These are phyloP conservation scores for Hirtodrosophila trivittata DNA, from an alignment of 2,888 invertebrate species.

Conservation along the genomic window DNA sequence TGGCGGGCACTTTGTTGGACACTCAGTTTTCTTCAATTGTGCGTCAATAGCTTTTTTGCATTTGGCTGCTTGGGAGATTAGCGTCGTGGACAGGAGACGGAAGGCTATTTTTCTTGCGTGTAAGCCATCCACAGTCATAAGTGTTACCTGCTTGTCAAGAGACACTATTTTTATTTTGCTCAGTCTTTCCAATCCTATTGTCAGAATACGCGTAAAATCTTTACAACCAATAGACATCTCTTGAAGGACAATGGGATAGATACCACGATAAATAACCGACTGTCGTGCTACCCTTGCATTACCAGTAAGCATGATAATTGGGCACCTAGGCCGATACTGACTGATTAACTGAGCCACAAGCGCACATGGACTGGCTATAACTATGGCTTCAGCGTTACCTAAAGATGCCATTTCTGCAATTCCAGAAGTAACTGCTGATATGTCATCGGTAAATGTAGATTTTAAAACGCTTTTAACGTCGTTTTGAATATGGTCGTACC, in stretches of 20 bases:
- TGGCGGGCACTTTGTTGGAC: conserved; percentile 2
- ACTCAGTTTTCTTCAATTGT: no score
- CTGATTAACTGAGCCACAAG: conserved; percentile 91
- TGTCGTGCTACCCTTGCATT: conserved; percentile 93
- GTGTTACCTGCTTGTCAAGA: conserved; percentile 11
- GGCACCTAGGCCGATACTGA: conserved; percentile 96
- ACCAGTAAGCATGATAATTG: conserved; percentile 95
- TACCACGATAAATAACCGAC: conserved; percentile 59
- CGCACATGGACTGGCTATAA: conserved; percentile 87
- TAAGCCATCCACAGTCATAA: conserved; percentile 57
- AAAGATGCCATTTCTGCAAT: conserved; percentile 96
- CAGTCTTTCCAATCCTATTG: conserved; percentile 35
- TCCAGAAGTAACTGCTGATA: conserved; percentile 95
- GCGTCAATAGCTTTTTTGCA: conserved; percentile 2
- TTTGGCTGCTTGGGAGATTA: conserved; percentile 5
- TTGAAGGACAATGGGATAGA: conserved; percentile 48
- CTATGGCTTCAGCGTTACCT: conserved; percentile 93
- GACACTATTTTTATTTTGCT: conserved; percentile 41
- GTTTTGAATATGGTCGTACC: conserved; percentile 94
- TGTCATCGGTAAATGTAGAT: conserved; percentile 89
- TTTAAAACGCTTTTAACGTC: conserved; percentile 86
- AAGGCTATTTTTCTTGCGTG: conserved; percentile 49
- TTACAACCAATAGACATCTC: conserved; percentile 34
- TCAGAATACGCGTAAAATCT: conserved; percentile 40
- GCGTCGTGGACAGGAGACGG: conserved; percentile 31